These are phyloP conservation scores for Uropsilus gracilis DNA, from an alignment of 2,113 vertebrate genomes.

Conservation along the genomic window DNA sequence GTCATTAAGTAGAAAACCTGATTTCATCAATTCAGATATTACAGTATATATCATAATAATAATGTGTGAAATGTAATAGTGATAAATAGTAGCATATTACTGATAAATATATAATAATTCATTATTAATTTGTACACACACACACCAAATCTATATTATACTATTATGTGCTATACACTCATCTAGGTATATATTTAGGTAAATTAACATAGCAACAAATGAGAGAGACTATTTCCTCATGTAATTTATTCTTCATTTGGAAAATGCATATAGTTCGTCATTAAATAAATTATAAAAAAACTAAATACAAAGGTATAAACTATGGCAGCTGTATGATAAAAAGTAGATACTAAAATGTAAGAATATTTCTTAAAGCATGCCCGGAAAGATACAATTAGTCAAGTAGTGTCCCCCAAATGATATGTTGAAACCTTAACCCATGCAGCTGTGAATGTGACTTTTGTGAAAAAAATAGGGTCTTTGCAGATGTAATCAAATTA, in stretches of 20 bases:
- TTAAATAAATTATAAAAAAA: background rate
- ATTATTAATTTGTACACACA: background rate
- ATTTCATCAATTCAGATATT: background rate
- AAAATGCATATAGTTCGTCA: background rate
- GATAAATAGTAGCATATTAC: background rate
- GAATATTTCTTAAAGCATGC: background rate
- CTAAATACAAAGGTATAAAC: background rate
- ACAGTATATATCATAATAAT: background rate
- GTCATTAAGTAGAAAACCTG: constrained; percentile 18
- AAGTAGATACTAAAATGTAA: background rate
- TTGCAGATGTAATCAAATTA: background rate
- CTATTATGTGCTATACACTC: background rate
- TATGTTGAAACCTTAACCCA: background rate
- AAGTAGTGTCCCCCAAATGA: background rate
- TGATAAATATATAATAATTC: background rate
- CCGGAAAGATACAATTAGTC: background rate
- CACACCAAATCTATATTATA: background rate
- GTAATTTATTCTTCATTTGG: background rate
- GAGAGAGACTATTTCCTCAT: background rate
- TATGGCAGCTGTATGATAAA: background rate
- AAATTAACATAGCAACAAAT: background rate
- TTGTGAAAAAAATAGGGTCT: background rate
- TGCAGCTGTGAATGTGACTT: background rate
- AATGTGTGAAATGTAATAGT: background rate
- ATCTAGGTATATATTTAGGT: background rate